phyloP scores from a whole-genome alignment of 2,113 vertebrate species.

The Trogon surrucura region DNA sequence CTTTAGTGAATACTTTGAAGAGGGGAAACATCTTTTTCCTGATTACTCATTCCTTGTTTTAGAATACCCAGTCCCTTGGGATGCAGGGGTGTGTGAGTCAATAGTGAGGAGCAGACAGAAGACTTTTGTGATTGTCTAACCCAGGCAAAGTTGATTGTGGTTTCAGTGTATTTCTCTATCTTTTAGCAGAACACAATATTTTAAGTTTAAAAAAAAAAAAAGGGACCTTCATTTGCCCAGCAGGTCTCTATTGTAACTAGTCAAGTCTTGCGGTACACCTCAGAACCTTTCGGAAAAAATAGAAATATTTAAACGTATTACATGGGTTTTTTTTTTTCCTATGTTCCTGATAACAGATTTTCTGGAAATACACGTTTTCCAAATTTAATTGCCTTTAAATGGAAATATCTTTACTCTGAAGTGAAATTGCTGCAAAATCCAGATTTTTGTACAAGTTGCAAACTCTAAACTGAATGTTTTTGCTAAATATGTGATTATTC shows the following conservation, averaged over 20 bases:
- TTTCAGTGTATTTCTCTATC: not conserved
- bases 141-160: conserved; percentile 6
- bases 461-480: not conserved
- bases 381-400: not conserved
- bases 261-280: not conserved
- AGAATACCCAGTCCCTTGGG: conserved; percentile 11
- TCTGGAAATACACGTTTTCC: not conserved
- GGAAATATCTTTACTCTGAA: not conserved
- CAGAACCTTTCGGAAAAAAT: not conserved
- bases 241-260: not conserved
- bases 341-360: not conserved
- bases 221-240: not conserved
- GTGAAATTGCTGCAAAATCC: conserved; percentile 16
- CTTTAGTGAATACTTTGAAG: conserved; percentile 56
- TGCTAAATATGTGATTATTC: conserved; percentile 50
- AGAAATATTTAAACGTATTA: not conserved
- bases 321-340: not conserved
- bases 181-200: not conserved
- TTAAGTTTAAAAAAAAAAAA: not conserved
- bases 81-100: conserved; percentile 32
- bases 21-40: conserved; percentile 73
- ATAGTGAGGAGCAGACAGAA: conserved; percentile 4
- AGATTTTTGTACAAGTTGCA: not conserved
- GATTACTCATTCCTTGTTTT: conserved; percentile 55
- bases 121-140: not conserved